These are phyloP conservation scores for Pseudachorutes palmiensis DNA, from an alignment of 1,140 invertebrate species.

Conservation along the genomic window DNA sequence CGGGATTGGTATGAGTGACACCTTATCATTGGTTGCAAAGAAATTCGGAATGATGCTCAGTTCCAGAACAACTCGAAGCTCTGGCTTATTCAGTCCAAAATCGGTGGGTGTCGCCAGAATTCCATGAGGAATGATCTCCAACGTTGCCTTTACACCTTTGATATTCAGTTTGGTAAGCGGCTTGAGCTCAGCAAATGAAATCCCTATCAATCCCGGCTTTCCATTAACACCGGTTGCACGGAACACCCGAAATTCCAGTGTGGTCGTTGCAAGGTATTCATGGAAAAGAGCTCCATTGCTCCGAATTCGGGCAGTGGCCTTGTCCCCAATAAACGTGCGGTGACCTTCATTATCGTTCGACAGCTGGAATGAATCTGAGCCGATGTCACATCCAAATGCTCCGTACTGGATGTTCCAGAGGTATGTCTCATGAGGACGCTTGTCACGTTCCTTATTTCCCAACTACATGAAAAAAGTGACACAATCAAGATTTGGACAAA, in stretches of 20 bases:
- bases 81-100: constrained; percentile 13
- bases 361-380: constrained; percentile 25
- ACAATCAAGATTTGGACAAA: background rate
- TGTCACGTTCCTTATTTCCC: background rate
- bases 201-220: constrained; percentile 14
- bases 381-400: constrained; percentile 22
- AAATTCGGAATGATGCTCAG: constrained; percentile 17
- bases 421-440: background rate
- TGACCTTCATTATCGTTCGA: background rate
- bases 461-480: background rate
- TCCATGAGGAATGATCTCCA: constrained; percentile 14
- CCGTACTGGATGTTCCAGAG: constrained; percentile 20
- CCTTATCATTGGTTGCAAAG: background rate
- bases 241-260: constrained; percentile 22
- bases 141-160: background rate
- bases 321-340: constrained; percentile 28
- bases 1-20: too few species aligned
- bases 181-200: constrained; percentile 8
- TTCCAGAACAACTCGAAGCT: constrained; percentile 18
- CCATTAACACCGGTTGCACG: background rate
- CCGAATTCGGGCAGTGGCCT: constrained; percentile 28
- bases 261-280: constrained; percentile 10
- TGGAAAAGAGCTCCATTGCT: constrained; percentile 17
- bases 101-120: background rate
- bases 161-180: constrained; percentile 12